phyloP scores from a whole-genome alignment of 2,888 invertebrate genomes.

The Rhingia rostrata region DNA sequence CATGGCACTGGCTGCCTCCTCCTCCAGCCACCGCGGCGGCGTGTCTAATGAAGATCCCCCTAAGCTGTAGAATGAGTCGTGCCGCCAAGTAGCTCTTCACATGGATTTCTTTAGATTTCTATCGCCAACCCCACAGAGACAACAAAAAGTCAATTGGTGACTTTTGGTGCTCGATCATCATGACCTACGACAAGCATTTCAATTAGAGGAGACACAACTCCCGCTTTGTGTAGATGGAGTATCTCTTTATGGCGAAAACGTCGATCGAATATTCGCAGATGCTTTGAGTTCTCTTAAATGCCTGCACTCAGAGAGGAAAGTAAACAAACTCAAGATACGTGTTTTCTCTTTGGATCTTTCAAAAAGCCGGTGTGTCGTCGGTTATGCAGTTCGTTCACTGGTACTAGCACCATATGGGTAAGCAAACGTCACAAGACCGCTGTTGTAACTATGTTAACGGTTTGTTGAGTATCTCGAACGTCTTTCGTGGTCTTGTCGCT shows the following conservation, averaged over 20 bases:
- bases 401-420: slow-evolving; percentile 14
- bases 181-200: slow-evolving; percentile 71
- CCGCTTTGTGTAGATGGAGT: neutral
- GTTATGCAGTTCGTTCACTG: slow-evolving; percentile 41
- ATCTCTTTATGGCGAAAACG: slow-evolving; percentile 46
- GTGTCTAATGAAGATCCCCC: slow-evolving; percentile 38
- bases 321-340: slow-evolving; percentile 29
- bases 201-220: slow-evolving; percentile 40
- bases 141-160: slow-evolving; percentile 52
- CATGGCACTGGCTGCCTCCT: neutral
- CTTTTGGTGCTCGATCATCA: slow-evolving; percentile 60
- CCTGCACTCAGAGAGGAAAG: slow-evolving; percentile 12
- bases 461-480: slow-evolving; percentile 66
- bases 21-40: neutral
- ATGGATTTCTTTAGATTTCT: slow-evolving; percentile 50
- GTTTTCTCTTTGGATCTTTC: slow-evolving; percentile 14
- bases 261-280: slow-evolving; percentile 32
- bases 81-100: slow-evolving; percentile 45
- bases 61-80: slow-evolving; percentile 33
- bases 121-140: slow-evolving; percentile 35
- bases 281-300: neutral
- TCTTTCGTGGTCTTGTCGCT: slow-evolving; percentile 38
- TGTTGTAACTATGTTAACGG: slow-evolving; percentile 66
- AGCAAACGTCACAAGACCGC: slow-evolving; percentile 24
- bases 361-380: slow-evolving; percentile 50